Conservation (phyloP, 1,140 invertebrate species). For the Lasaia peninsularis region DNA sequence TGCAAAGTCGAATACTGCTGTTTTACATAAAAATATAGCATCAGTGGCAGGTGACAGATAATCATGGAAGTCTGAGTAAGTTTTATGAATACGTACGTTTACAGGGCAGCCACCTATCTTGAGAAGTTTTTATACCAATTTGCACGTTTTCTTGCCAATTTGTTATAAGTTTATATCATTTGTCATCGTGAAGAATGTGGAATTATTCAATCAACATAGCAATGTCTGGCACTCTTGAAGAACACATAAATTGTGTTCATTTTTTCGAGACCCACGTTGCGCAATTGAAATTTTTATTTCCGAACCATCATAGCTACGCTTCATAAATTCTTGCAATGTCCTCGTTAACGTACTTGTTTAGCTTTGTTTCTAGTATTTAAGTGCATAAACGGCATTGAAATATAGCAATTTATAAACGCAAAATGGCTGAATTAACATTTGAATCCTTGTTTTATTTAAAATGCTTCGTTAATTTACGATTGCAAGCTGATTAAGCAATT, state of each 20-base stretch:
- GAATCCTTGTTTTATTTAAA: slow-evolving; percentile 20
- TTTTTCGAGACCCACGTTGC: slow-evolving; percentile 32
- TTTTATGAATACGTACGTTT: slow-evolving; percentile 30
- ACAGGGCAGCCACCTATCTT: slow-evolving; percentile 47
- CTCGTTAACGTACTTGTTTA: slow-evolving; percentile 29
- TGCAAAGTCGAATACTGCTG: background rate
- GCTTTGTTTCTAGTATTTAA: slow-evolving; percentile 19
- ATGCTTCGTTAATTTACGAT: slow-evolving; percentile 4
- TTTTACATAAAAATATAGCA: background rate
- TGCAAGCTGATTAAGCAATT: background rate
- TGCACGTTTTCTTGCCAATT: slow-evolving; percentile 53
- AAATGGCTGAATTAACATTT: slow-evolving; percentile 21
- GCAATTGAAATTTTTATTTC: slow-evolving; percentile 38
- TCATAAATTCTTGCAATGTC: slow-evolving; percentile 36
- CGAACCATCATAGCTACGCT: slow-evolving; percentile 26
- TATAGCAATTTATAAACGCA: background rate
- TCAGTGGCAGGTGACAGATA: slow-evolving; percentile 32
- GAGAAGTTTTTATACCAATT: slow-evolving; percentile 51
- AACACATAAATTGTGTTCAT: slow-evolving; percentile 39
- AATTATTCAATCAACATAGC: slow-evolving; percentile 40
- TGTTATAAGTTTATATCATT: slow-evolving; percentile 56
- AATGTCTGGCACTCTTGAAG: slow-evolving; percentile 30
- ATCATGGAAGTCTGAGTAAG: slow-evolving; percentile 15
- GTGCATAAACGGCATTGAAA: slow-evolving; percentile 19
- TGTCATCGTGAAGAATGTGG: slow-evolving; percentile 52